A percentile compares a stretch with the other conserved stretches of the same genome.
phyloP scores from a whole-genome alignment of 2,797 vertebrate species.

The Eupleurogrammus muticus region DNA sequence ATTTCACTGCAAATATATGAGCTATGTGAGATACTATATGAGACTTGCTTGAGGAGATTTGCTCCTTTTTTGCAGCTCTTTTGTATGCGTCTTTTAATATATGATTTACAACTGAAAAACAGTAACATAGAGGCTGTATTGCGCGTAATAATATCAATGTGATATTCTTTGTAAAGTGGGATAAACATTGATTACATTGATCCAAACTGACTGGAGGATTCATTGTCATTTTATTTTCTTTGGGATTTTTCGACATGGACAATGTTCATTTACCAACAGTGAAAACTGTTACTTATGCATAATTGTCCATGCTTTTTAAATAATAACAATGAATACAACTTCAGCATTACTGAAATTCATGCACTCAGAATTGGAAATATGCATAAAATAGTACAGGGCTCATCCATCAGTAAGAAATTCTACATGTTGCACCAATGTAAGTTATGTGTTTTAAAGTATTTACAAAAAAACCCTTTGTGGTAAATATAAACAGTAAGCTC shows the following conservation, averaged over 20 bases:
- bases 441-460: neutral
- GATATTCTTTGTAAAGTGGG: neutral
- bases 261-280: neutral
- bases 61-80: neutral
- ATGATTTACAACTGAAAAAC: neutral
- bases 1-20: neutral
- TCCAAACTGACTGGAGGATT: neutral
- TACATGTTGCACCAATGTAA: no score
- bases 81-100: neutral
- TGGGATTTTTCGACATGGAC: neutral
- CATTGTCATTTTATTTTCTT: conserved; percentile 10
- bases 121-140: no score
- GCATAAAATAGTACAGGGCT: neutral
- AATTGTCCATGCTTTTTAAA: no score
- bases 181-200: neutral
- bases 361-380: neutral
- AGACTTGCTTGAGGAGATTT: neutral
- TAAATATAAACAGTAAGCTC: neutral
- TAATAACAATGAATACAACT: neutral
- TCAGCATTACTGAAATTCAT: neutral
- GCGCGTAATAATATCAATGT: neutral
- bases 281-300: neutral
- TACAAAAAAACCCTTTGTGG: neutral
- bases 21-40: no score
- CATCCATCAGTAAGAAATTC: neutral